phyloP scores from a whole-genome alignment of 2,888 invertebrate genomes.

The Drosophila robusta region DNA sequence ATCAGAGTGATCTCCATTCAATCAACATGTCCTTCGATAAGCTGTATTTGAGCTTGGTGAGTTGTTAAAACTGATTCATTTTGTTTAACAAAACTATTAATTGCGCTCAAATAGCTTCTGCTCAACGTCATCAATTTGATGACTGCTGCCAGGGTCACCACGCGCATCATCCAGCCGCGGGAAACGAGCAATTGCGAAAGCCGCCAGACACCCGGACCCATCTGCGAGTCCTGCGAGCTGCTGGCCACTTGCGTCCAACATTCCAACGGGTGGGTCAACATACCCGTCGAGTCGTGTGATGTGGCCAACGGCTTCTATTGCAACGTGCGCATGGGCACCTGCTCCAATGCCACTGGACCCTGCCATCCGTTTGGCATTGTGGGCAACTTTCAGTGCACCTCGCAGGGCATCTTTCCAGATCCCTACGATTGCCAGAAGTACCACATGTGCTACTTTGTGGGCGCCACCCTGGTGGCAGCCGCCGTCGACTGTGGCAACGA shows the following conservation, averaged over 20 bases:
- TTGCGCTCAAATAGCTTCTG: conserved; percentile 35
- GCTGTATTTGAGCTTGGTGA: conserved; percentile 47
- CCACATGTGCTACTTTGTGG: conserved; percentile 84
- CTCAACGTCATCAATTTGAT: conserved; percentile 36
- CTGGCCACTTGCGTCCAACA: conserved; percentile 83
- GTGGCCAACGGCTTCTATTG: conserved; percentile 83
- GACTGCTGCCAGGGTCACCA: conserved; percentile 44
- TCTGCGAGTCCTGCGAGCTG: conserved; percentile 84
- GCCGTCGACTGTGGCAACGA: conserved; percentile 83
- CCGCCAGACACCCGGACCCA: conserved; percentile 81
- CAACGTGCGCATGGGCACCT: conserved; percentile 77
- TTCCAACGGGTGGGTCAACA: conserved; percentile 83
- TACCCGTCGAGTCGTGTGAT: conserved; percentile 84
- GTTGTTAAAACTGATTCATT: conserved; percentile 3
- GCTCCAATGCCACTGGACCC: conserved; percentile 83
- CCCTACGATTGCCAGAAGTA: conserved; percentile 85
- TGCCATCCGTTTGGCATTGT: conserved; percentile 84
- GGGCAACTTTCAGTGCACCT: conserved; percentile 84
- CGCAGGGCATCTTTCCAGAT: conserved; percentile 84
- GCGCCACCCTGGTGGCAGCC: conserved; percentile 82
- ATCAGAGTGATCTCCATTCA: conserved; percentile 4
- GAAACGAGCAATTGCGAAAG: conserved; percentile 82
- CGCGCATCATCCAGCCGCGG: conserved; percentile 70
- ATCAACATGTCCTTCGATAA: conserved; percentile 54
- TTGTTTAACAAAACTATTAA: no score